Evolutionary conservation across 2,797 vertebrate species (phyloP).

Genomic region (Gymnothorax reevesii): DNA sequence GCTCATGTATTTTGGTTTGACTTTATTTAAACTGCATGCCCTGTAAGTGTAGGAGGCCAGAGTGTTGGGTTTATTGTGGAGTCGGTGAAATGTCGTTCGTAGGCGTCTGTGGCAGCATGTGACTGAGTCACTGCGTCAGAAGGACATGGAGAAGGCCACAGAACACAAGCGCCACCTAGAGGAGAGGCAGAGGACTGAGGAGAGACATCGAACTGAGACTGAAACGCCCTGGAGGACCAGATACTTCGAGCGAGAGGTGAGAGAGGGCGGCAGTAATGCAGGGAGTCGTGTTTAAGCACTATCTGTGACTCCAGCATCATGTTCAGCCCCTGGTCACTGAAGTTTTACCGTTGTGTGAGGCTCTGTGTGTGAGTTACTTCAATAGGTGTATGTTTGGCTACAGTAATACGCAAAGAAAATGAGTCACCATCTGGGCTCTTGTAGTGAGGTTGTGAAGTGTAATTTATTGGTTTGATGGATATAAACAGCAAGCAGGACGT

Average conservation of each 20-base stretch:
- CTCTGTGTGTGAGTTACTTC: no score
- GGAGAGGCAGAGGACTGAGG: constrained; percentile 88
- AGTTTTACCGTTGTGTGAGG: no score
- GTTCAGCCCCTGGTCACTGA: no score
- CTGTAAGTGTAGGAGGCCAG: background rate
- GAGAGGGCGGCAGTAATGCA: constrained; percentile 16
- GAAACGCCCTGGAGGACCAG: constrained; percentile 87
- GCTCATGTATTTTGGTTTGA: no score
- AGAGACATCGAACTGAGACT: constrained; percentile 85
- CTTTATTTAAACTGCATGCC: background rate
- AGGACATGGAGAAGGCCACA: constrained; percentile 92
- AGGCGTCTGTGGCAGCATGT: constrained; percentile 94
- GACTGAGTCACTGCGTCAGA: constrained; percentile 85
- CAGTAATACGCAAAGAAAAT: no score
- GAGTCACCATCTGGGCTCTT: no score
- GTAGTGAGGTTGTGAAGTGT: no score
- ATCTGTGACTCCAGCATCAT: no score
- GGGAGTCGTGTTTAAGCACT: no score
- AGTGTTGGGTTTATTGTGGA: background rate
- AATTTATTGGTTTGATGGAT: no score
- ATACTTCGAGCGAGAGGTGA: constrained; percentile 90
- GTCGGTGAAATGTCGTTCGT: background rate
- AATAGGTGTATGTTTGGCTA: no score
- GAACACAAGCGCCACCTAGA: constrained; percentile 93
- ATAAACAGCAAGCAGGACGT: no score